These are phyloP conservation scores for Thinocorus orbignyianus DNA, from an alignment of 2,113 vertebrate genomes.

Conservation along the genomic window DNA sequence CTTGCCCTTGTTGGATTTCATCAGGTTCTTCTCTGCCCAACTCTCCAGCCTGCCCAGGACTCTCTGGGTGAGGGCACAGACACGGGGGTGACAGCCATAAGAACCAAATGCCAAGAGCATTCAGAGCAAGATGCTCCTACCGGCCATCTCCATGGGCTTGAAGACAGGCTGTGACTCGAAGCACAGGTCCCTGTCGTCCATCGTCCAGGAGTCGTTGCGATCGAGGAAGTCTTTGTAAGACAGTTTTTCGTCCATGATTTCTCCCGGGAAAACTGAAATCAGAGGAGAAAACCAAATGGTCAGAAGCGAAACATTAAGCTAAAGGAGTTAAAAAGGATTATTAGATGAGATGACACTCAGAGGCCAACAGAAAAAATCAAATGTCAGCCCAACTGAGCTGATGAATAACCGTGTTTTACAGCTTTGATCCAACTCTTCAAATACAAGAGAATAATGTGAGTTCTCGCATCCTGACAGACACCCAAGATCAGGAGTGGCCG, in stretches of 20 bases:
- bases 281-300: background rate
- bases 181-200: constrained; percentile 58
- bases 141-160: constrained; percentile 53
- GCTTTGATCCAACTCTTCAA: background rate
- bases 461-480: background rate
- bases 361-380: background rate
- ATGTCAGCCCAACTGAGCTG: background rate
- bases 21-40: no score
- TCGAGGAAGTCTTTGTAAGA: constrained; percentile 69
- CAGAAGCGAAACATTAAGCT: fast-evolving
- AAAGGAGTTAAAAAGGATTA: fast-evolving
- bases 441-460: fast-evolving
- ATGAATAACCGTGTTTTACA: fast-evolving
- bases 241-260: constrained; percentile 65
- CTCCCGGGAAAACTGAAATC: constrained; percentile 51
- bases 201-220: constrained; percentile 58
- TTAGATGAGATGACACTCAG: fast-evolving
- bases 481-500: fast-evolving
- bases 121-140: background rate
- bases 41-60: no score
- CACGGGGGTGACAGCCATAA: no score
- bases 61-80: no score
- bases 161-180: constrained; percentile 39
- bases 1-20: no score
- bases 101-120: no score